phyloP scores from a whole-genome alignment of 2,888 invertebrate species.

The Conomelus anceps region DNA sequence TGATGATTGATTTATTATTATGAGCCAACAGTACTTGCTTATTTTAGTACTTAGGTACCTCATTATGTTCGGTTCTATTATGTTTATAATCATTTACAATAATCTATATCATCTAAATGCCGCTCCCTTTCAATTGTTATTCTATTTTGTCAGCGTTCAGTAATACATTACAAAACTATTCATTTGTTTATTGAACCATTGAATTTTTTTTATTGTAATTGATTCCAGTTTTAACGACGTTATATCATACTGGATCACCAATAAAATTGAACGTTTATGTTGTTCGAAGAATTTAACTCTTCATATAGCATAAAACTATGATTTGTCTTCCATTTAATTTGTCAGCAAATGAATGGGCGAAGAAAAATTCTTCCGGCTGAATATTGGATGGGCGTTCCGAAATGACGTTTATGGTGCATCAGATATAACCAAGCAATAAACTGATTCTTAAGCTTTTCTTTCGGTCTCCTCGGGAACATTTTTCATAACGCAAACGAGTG shows the following conservation, averaged over 20 bases:
- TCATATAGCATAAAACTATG: not conserved
- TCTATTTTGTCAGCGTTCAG: not conserved
- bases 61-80: too few relatives aligned
- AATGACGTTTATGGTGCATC: not conserved
- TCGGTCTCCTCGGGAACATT: not conserved
- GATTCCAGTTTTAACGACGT: not conserved
- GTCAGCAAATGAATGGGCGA: not conserved
- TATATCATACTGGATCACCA: not conserved
- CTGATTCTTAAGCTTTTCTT: not conserved
- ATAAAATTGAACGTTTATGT: not conserved
- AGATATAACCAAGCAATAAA: not conserved
- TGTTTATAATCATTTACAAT: too few relatives aligned
- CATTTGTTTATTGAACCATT: not conserved
- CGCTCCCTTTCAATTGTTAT: not conserved
- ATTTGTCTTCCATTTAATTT: not conserved
- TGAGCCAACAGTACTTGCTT: too few relatives aligned
- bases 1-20: too few relatives aligned
- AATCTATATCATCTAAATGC: not conserved
- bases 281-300: too few relatives aligned
- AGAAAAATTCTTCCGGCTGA: not conserved
- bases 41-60: too few relatives aligned
- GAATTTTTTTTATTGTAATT: too few relatives aligned
- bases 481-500: not conserved
- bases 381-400: not conserved
- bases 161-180: not conserved